Conservation (phyloP, 2,888 invertebrate species). For the Lasioglossum marginatum region DNA sequence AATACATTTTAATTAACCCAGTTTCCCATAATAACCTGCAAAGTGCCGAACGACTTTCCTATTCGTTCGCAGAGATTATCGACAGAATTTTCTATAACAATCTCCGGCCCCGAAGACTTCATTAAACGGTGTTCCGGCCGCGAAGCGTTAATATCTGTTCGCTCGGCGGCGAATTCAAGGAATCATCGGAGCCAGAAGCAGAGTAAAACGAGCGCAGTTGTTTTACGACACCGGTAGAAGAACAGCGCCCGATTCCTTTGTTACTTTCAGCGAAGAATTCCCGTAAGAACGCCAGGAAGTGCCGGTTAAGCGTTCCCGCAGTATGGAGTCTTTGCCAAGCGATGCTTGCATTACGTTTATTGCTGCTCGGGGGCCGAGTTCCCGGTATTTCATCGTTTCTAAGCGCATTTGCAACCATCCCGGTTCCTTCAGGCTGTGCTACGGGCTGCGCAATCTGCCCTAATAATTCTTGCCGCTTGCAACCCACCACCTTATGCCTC, state of each 20-base stretch:
- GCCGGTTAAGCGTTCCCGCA: constrained; percentile 56
- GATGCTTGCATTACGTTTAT: constrained; percentile 71
- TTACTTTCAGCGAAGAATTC: constrained; percentile 59
- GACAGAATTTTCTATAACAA: not conserved
- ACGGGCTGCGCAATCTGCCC: constrained; percentile 31
- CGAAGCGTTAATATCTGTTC: not conserved
- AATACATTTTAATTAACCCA: not conserved
- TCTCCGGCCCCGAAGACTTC: not conserved
- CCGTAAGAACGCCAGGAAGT: constrained; percentile 52
- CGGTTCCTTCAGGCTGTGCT: constrained; percentile 35
- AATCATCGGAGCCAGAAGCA: not conserved
- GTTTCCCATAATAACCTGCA: not conserved
- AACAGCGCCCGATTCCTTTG: constrained; percentile 45
- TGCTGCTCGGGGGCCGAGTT: constrained; percentile 57
- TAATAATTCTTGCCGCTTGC: constrained; percentile 44
- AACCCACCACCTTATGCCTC: constrained; percentile 21
- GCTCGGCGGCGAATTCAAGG: not conserved
- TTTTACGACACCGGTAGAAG: constrained; percentile 35
- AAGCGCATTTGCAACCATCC: constrained; percentile 67
- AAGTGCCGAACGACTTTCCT: not conserved
- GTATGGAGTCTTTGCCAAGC: constrained; percentile 59
- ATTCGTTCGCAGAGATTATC: not conserved
- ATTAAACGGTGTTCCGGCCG: not conserved
- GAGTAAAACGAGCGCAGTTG: not conserved
- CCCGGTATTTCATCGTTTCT: constrained; percentile 66